Conservation (phyloP, 2,888 invertebrate species). For the Nephrotoma appendiculata region DNA sequence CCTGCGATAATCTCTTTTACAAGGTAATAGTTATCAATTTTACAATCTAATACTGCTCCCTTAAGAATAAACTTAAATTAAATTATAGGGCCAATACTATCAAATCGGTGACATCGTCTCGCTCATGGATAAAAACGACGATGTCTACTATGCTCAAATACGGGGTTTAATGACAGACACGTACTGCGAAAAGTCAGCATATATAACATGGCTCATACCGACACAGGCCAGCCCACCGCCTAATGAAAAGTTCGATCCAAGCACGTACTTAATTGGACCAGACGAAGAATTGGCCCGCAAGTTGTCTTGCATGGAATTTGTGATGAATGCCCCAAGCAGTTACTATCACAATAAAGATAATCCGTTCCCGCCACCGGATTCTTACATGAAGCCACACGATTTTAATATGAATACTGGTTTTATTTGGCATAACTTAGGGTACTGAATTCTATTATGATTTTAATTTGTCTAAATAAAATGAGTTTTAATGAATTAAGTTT, state of each 20-base stretch:
- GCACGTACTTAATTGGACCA: constrained; percentile 80
- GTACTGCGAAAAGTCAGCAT: constrained; percentile 86
- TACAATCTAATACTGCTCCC: neutral
- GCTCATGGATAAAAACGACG: constrained; percentile 58
- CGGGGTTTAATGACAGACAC: constrained; percentile 80
- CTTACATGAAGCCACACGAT: constrained; percentile 12
- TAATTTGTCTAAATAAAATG: too few species aligned
- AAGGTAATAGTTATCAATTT: constrained; percentile 34
- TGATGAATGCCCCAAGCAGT: constrained; percentile 88
- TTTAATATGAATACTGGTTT: constrained; percentile 32
- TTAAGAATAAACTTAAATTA: neutral
- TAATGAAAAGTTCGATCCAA: constrained; percentile 67
- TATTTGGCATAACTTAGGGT: constrained; percentile 38
- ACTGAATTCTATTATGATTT: neutral
- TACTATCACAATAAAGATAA: constrained; percentile 65
- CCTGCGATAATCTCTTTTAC: constrained; percentile 64
- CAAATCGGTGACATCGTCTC: constrained; percentile 88
- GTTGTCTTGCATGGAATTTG: constrained; percentile 76
- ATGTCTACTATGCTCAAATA: constrained; percentile 78
- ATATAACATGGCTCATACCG: constrained; percentile 82
- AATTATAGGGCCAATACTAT: constrained; percentile 53
- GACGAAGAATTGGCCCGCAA: constrained; percentile 81
- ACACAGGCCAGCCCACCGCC: constrained; percentile 67
- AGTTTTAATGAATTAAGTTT: too few species aligned
- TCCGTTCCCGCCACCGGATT: constrained; percentile 52